phyloP scores from a whole-genome alignment of 2,888 invertebrate genomes.

The Gymnosoma rotundatum region DNA sequence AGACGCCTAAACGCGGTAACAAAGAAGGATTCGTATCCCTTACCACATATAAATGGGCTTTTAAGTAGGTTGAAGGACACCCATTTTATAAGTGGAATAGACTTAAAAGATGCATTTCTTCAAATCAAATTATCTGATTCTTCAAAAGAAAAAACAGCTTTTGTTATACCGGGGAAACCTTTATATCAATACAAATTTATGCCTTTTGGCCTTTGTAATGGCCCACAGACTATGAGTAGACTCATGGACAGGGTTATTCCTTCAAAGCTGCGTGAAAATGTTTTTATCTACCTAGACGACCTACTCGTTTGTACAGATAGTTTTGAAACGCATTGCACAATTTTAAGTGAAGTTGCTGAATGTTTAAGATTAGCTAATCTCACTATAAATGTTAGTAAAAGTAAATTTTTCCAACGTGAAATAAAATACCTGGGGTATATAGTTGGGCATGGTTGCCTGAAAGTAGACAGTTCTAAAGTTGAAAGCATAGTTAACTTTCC shows the following conservation, averaged over 20 bases:
- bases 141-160: slow-evolving; percentile 1
- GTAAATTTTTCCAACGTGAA: slow-evolving; percentile 42
- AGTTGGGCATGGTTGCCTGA: slow-evolving; percentile 28
- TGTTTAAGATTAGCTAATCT: slow-evolving; percentile 10
- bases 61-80: slow-evolving; percentile 55
- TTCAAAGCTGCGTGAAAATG: slow-evolving; percentile 31
- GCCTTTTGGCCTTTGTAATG: slow-evolving; percentile 36
- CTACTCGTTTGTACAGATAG: slow-evolving; percentile 10
- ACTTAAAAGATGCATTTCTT: slow-evolving; percentile 7
- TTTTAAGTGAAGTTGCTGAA: slow-evolving; percentile 9
- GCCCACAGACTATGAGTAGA: slow-evolving; percentile 55
- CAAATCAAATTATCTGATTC: slow-evolving; percentile 15
- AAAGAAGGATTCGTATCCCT: slow-evolving; percentile 28
- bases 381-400: slow-evolving; percentile 24
- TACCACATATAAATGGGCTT: slow-evolving; percentile 58
- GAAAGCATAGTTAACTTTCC: slow-evolving; percentile 39
- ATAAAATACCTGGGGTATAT: slow-evolving; percentile 37
- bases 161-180: slow-evolving; percentile 24
- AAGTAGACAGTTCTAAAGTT: slow-evolving; percentile 46
- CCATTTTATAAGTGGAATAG: slow-evolving; percentile 40
- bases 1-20: slow-evolving; percentile 37
- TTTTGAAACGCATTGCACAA: slow-evolving; percentile 15
- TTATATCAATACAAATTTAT: slow-evolving; percentile 57
- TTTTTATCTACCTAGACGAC: slow-evolving; percentile 59
- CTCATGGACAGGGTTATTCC: slow-evolving; percentile 52